These are phyloP conservation scores for Bryconaethiops microstoma DNA, from an alignment of 2,797 vertebrate species.

Conservation along the genomic window DNA sequence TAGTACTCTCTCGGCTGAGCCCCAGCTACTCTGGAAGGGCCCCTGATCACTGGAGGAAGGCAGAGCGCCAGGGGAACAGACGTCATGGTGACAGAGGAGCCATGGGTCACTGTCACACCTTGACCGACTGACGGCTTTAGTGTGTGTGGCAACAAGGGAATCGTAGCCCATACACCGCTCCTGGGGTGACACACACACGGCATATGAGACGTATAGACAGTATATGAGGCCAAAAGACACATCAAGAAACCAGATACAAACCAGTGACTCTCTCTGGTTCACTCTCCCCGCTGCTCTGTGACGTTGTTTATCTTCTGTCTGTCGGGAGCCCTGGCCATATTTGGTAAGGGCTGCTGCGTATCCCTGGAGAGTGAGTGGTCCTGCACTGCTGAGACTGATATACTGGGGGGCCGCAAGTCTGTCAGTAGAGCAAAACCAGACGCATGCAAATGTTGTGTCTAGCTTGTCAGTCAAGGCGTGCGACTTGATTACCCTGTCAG, in stretches of 20 bases:
- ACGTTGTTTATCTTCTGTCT: conserved; percentile 75
- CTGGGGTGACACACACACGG: background rate
- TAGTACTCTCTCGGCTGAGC: background rate
- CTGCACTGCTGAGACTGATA: conserved; percentile 73
- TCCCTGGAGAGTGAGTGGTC: conserved; percentile 65
- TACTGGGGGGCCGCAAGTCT: conserved; percentile 69
- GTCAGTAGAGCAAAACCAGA: conserved; percentile 55
- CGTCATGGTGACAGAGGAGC: conserved; percentile 29
- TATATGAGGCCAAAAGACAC: conserved; percentile 34
- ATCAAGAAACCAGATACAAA: conserved; percentile 33
- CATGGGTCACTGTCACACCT: conserved; percentile 41
- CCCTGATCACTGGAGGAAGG: conserved; percentile 56
- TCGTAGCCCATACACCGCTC: conserved; percentile 6
- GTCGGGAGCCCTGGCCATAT: conserved; percentile 77
- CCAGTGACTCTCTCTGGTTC: conserved; percentile 27
- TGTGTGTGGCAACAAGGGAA: conserved; percentile 33
- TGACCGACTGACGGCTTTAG: conserved; percentile 32
- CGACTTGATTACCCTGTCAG: conserved; percentile 4
- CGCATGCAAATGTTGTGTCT: conserved; percentile 63
- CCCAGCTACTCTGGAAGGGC: conserved; percentile 40
- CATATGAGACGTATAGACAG: background rate
- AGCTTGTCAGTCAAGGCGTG: conserved; percentile 35
- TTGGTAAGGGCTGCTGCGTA: conserved; percentile 75
- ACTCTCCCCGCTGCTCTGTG: conserved; percentile 44
- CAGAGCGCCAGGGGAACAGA: conserved; percentile 39